phyloP scores from a whole-genome alignment of 2,888 invertebrate species.

The Caenorhabditis macrosperma region DNA sequence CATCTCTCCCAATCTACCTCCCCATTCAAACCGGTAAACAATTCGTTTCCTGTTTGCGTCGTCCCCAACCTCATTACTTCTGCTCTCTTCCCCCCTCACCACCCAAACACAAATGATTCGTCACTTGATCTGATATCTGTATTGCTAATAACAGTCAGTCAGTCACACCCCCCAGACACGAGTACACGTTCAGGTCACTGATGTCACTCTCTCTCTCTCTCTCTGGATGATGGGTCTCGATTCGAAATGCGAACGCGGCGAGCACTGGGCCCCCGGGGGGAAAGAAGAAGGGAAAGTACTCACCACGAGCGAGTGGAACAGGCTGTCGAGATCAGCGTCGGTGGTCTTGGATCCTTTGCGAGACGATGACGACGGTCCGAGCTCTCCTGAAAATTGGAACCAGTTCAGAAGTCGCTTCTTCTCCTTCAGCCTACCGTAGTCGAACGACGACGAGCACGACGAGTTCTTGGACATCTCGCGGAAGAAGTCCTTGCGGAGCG shows the following conservation, averaged over 20 bases:
- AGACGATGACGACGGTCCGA: slow-evolving; percentile 26
- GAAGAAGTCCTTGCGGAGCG: slow-evolving; percentile 44
- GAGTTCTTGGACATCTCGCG: slow-evolving; percentile 48
- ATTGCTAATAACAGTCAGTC: too few species aligned
- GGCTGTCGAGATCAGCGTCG: slow-evolving; percentile 42
- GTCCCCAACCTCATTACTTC: background rate
- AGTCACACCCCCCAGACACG: background rate
- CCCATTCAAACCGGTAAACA: background rate
- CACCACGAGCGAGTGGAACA: slow-evolving; percentile 39
- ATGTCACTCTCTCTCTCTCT: background rate
- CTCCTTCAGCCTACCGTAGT: slow-evolving; percentile 35
- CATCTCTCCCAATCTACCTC: too few species aligned
- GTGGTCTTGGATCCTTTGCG: slow-evolving; percentile 47
- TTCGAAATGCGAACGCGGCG: background rate
- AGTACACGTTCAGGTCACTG: background rate
- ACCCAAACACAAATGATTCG: background rate
- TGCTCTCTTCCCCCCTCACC: background rate
- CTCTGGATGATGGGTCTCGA: background rate
- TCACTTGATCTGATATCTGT: background rate
- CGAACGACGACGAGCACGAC: slow-evolving; percentile 38
- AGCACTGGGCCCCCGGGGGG: background rate
- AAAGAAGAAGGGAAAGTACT: slow-evolving; percentile 6
- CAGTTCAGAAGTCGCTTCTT: background rate
- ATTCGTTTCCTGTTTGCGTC: background rate
- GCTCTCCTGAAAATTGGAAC: slow-evolving; percentile 21